Percentiles rank a stretch among this genome's conserved stretches.
Evolutionary conservation across 92 coral and sea anemone species (phyloP).

Genomic region (Scolanthus callimorphus): DNA sequence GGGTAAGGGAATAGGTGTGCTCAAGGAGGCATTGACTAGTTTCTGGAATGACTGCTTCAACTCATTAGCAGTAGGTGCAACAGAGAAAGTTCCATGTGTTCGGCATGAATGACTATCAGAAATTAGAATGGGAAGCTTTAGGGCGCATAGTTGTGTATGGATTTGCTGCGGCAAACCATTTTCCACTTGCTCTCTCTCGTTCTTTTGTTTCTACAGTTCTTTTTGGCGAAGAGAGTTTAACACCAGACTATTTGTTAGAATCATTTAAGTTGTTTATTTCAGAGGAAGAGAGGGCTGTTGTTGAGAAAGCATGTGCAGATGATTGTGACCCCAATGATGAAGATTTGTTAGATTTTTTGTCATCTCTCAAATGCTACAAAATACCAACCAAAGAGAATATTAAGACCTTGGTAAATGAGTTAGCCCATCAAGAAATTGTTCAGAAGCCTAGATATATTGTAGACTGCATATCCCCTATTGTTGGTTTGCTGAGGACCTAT

Average conservation of each 20-base stretch:
- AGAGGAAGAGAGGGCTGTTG: slow-evolving; percentile 30
- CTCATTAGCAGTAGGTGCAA: slow-evolving; percentile 23
- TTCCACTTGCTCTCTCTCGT: slow-evolving; percentile 31
- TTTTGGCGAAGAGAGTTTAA: slow-evolving; percentile 18
- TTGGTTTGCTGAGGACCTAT: slow-evolving; percentile 17
- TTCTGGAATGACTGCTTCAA: background rate
- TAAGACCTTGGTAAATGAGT: slow-evolving; percentile 3
- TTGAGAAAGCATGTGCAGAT: slow-evolving; percentile 12
- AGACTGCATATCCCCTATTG: slow-evolving; percentile 26
- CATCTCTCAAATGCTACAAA: slow-evolving; percentile 31
- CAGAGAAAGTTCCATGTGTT: slow-evolving; percentile 20
- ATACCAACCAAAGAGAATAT: slow-evolving; percentile 21
- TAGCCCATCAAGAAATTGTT: slow-evolving; percentile 36
- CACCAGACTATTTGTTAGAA: slow-evolving; percentile 20
- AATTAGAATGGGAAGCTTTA: slow-evolving; percentile 15
- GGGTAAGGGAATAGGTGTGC: slow-evolving; percentile 1
- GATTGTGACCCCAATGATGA: slow-evolving; percentile 35
- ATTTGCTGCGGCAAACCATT: background rate
- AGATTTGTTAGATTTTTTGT: slow-evolving; percentile 31
- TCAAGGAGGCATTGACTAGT: background rate
- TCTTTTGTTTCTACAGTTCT: slow-evolving; percentile 27
- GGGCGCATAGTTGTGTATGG: slow-evolving; percentile 25
- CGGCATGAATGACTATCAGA: slow-evolving; percentile 42
- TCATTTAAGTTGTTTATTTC: slow-evolving; percentile 24
- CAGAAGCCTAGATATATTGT: slow-evolving; percentile 28